These are phyloP conservation scores for Acanthopleura granulata DNA, from an alignment of 2,888 invertebrate genomes.

Conservation along the genomic window DNA sequence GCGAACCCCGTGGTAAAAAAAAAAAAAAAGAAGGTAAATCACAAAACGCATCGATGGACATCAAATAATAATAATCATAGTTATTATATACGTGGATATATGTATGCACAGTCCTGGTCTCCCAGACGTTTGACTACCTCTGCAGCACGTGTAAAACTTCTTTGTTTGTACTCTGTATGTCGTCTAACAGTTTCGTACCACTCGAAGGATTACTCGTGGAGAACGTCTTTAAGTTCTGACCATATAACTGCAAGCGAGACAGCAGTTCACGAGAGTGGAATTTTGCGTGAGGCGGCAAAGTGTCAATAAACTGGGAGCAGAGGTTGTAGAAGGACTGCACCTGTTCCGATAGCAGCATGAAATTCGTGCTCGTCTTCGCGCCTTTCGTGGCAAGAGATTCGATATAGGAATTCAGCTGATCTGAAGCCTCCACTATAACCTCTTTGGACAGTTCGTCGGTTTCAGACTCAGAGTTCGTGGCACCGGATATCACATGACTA, in stretches of 20 bases:
- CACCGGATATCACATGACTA: slow-evolving; percentile 17
- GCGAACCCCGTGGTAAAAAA: neutral
- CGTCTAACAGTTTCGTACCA: slow-evolving; percentile 49
- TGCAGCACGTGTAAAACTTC: slow-evolving; percentile 78
- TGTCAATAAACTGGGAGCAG: slow-evolving; percentile 87
- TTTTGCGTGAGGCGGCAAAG: slow-evolving; percentile 86
- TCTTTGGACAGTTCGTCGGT: slow-evolving; percentile 46
- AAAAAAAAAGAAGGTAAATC: neutral
- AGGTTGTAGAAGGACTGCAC: slow-evolving; percentile 84
- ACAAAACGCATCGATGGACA: slow-evolving; percentile 10
- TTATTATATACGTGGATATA: slow-evolving; percentile 3
- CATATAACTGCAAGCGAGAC: slow-evolving; percentile 55
- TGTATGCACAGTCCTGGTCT: neutral
- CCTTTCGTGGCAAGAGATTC: slow-evolving; percentile 56
- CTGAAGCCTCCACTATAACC: slow-evolving; percentile 49
- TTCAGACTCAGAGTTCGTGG: slow-evolving; percentile 31
- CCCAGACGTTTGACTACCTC: slow-evolving; percentile 72
- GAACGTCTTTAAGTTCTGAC: slow-evolving; percentile 58
- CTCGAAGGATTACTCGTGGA: slow-evolving; percentile 50
- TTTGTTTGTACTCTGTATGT: slow-evolving; percentile 55
- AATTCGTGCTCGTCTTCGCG: slow-evolving; percentile 73
- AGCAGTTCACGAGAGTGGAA: slow-evolving; percentile 82
- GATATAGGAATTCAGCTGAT: slow-evolving; percentile 51
- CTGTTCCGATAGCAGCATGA: slow-evolving; percentile 85
- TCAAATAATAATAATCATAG: neutral